phyloP scores from a whole-genome alignment of 1,140 invertebrate genomes.

The Ips nitidus region DNA sequence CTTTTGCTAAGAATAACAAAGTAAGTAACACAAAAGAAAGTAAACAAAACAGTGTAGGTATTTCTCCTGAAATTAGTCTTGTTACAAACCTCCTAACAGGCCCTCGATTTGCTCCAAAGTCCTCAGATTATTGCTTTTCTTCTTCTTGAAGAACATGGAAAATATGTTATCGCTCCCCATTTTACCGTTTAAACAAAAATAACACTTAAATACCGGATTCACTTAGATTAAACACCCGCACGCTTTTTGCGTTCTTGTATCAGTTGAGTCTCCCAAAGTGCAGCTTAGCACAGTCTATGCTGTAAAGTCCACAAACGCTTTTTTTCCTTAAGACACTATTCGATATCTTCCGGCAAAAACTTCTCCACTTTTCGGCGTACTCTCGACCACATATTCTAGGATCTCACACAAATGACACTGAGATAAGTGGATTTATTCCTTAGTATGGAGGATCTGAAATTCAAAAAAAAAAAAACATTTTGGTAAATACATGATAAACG shows the following conservation, averaged over 20 bases:
- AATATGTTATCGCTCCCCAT: slow-evolving; percentile 31
- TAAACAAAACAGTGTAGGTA: too few species aligned
- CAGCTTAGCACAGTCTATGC: slow-evolving; percentile 6
- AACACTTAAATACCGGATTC: background rate
- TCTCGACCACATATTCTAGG: slow-evolving; percentile 25
- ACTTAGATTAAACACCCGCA: background rate
- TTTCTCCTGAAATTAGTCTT: background rate
- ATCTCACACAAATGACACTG: slow-evolving; percentile 12
- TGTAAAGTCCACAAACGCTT: slow-evolving; percentile 14
- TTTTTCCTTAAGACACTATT: slow-evolving; percentile 6
- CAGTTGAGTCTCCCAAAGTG: slow-evolving; percentile 26
- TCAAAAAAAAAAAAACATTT: slow-evolving; percentile 2
- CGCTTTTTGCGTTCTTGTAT: slow-evolving; percentile 6
- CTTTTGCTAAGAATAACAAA: too few species aligned
- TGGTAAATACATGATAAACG: slow-evolving; percentile 1
- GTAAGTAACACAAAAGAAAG: too few species aligned
- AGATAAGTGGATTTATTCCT: slow-evolving; percentile 3
- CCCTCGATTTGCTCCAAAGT: slow-evolving; percentile 36
- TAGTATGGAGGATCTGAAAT: slow-evolving; percentile 21
- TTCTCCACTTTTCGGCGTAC: slow-evolving; percentile 17
- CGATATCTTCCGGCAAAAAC: slow-evolving; percentile 5
- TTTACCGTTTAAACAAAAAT: background rate
- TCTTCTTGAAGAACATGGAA: slow-evolving; percentile 24
- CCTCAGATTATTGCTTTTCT: slow-evolving; percentile 10
- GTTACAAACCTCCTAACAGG: slow-evolving; percentile 27